Base-by-base conservation (phyloP, 2,113 vertebrate genomes). In the Aphyosemion australe region DNA sequence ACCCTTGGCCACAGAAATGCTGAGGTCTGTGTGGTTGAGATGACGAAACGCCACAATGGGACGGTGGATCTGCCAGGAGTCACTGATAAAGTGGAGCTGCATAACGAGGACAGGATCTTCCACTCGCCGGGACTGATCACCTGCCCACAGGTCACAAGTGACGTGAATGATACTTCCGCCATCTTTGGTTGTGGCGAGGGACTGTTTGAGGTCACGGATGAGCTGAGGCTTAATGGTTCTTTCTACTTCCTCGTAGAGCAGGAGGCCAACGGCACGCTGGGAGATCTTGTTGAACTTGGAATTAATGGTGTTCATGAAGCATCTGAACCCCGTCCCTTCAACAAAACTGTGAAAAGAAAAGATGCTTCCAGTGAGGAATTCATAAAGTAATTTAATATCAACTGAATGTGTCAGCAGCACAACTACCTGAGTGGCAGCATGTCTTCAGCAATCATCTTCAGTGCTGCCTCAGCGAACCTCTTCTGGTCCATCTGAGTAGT, bases 381-480 rank as follows among this genome's bases (percentile, higher is more conserved):
- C 37, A 49, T 11, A 57, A 61, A 53, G 16, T 26, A 13, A 1
- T 4, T 1, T 21, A 37, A 57, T 51, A 37, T 61, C 48, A 56
- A 12, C 43, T 21, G 3, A 15, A 9, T 47, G 8, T 18, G 14
- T 13, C 3, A 37, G 45, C 13, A 34, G 4, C 31, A 32, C 0
- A 26, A 26, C 72, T 3, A 91, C 89, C 58, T 87, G 47, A 94
- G 86, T 1, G 93, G 92, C 55, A 94, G 85, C 93, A 93, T 93
- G 85, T 94, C 93, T 56, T 92, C 92, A 1, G 93, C 87, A 1
- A 93, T 87, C 91, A 94, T 92, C 52, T 81, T 88, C 72, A 94
- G 50, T 0, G 90, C 76, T 2, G 89, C 90, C n/a, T 86, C 74
- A 0, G 57, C 74, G 32, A 92, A 75, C 61, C 13, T 78, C 59